These are phyloP conservation scores for Amphiprion percula DNA, from an alignment of 2,113 vertebrate genomes.

Conservation along the genomic window DNA sequence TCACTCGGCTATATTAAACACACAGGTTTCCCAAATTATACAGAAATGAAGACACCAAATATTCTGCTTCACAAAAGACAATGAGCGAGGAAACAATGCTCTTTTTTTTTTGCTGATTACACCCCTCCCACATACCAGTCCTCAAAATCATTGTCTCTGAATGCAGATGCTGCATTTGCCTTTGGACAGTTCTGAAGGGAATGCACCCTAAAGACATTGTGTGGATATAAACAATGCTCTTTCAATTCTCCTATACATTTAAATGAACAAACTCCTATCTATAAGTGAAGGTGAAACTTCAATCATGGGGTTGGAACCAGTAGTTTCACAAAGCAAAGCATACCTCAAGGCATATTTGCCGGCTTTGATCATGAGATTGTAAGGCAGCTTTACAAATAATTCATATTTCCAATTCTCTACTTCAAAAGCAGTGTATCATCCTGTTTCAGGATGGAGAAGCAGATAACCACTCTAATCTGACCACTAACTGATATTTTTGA, in stretches of 20 bases:
- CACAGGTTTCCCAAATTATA: not conserved
- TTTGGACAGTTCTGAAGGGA: not conserved
- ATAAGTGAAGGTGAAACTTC: not conserved
- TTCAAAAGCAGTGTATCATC: not conserved
- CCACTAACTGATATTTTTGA: too few species aligned
- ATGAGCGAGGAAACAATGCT: too few species aligned
- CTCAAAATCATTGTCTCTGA: not conserved
- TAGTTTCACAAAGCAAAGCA: not conserved
- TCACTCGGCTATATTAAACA: not conserved
- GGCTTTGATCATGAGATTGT: not conserved
- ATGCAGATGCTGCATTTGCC: not conserved
- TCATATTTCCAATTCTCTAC: too few species aligned
- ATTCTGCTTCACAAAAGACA: not conserved
- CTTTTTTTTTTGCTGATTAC: too few species aligned
- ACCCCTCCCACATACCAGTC: too few species aligned
- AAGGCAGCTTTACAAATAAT: not conserved
- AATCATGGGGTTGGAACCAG: not conserved
- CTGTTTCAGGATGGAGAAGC: not conserved
- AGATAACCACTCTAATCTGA: too few species aligned
- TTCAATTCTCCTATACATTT: not conserved
- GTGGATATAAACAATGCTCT: not conserved
- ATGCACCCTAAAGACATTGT: not conserved
- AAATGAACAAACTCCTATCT: not conserved
- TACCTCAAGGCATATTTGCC: not conserved
- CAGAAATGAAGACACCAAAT: not conserved